Base-by-base conservation (phyloP, 2,113 vertebrate species). In the Sprattus sprattus region DNA sequence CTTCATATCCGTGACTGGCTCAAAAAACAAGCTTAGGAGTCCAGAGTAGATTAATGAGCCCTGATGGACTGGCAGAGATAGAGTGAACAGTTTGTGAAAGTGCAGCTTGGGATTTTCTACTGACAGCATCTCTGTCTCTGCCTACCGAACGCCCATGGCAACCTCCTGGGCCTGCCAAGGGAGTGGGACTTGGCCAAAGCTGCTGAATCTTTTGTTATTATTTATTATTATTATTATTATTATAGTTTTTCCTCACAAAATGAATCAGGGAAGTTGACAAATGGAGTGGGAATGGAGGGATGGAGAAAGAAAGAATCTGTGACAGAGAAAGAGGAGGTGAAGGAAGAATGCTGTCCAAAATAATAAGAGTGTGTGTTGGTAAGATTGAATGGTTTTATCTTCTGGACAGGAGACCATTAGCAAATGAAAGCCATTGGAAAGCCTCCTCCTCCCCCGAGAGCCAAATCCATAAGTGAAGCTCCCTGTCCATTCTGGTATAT, bases 121-220 rank as follows among this genome's bases (percentile, higher is more conserved):
- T 81, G 83, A 28, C 54, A 57, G 32, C 71, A 81, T 16, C 49
- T 78, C 71, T 67, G 7, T 67, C 9, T 39, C 28, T 78, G 71
- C 71, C 71, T 32, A 78, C 32, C 28, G 44, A 71, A 39, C 71
- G 11, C 71, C 71, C 28, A 78, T 39, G 82, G n/a, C 45, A 16
- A 49, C 47, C 11, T 85, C 83, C 54, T 75, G 49, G 75, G 64
- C 71, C 86, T 85, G 83, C 86, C 82, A 86, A 82, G 45, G 82
- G 71, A 82, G 25, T 78, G 32, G 9, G 28, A 71, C 71, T 78
- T 32, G 25, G 71, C 28, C 25, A 44, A 18, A 78, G 28, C 11
- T 6, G 28, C 28, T 16, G 2, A 78, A 78, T 13, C 16, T 15
- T 39, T 15, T 78, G 39, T 39, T 39, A 39, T 39, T 39, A 39